A percentile compares a stretch with the other conserved stretches of the same genome.
These are phyloP conservation scores for Calephelis virginiensis DNA, from an alignment of 1,140 invertebrate genomes.

Conservation along the genomic window DNA sequence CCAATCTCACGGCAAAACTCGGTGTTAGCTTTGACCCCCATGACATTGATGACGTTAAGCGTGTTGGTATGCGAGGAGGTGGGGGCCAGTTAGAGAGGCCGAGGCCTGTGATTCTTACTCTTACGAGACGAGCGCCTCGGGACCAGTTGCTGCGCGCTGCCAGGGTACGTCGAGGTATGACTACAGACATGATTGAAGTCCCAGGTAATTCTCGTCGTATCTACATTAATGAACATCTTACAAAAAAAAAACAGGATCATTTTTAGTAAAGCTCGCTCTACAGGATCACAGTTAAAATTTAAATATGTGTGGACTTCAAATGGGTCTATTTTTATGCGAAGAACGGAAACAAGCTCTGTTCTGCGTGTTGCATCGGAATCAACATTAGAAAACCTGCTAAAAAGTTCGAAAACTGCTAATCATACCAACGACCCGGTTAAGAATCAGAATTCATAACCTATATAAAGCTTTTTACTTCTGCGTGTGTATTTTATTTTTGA, in stretches of 20 bases:
- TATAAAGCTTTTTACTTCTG: neutral
- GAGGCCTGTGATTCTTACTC: slow-evolving; percentile 13
- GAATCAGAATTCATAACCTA: neutral
- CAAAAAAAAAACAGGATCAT: slow-evolving; percentile 12
- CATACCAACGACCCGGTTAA: neutral
- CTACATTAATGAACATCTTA: slow-evolving; percentile 23
- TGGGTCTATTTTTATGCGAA: neutral
- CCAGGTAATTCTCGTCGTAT: slow-evolving; percentile 2
- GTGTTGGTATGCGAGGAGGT: neutral
- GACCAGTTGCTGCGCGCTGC: slow-evolving; percentile 20
- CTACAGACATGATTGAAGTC: slow-evolving; percentile 14
- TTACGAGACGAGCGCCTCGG: neutral
- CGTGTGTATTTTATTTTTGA: too few species aligned
- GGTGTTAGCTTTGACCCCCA: neutral
- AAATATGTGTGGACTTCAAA: slow-evolving; percentile 1
- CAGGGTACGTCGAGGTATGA: neutral
- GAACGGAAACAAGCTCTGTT: neutral
- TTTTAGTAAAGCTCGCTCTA: neutral
- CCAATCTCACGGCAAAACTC: neutral
- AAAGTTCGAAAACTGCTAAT: neutral
- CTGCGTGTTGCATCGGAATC: neutral
- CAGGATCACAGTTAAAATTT: neutral
- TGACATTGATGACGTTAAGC: neutral
- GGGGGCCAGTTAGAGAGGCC: neutral
- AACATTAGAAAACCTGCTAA: neutral